Base-by-base conservation (phyloP, 2,113 vertebrate species). In the Camelus dromedarius region DNA sequence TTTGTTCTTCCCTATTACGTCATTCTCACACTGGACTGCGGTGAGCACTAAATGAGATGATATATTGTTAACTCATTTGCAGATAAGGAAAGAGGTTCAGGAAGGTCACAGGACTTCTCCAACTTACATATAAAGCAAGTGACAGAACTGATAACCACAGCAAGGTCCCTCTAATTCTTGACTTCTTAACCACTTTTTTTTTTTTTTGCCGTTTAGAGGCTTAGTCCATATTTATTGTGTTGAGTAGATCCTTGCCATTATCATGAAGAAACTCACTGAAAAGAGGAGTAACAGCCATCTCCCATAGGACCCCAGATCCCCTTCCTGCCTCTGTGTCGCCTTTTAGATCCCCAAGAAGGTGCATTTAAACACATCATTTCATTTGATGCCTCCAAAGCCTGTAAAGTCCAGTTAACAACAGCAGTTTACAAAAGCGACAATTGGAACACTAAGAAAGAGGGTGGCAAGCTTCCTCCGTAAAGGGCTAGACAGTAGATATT, bases 381-480 rank as follows among this genome's bases (percentile, higher is more conserved):
- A 86, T 54, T 86, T 67, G 54, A 67, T 76, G 28, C 46, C 30
- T 88, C 2, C 46, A 75, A 85, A 67, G 2, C 46, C 19, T 84
- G 89, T 87, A 73, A 94, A 13, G 22, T 35, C 77, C 6, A 94
- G 30, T 42, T 56, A 89, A 89, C 20, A 50, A 66, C 12, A 48
- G 2, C 42, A 75, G 87, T 93, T 93, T 76, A 83, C 52, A 54
- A 96, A 80, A 80, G 46, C 77, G 48, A 11, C 60, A 60, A 70
- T 28, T 60, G 16, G 22, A 54, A 28, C 19, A 24, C 64, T 75
- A 77, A 66, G 46, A 88, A 69, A 73, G 50, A 32, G 46, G 9
- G 52, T 83, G 46, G 35, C 42, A 84, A 42, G 62, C 14, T 13
- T 50, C 64, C 70, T 81, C 64, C 82, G 14, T 76, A 38, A 77